Evolutionary conservation across 2,113 vertebrate genomes (phyloP).

Genomic region (Bos indicus): DNA sequence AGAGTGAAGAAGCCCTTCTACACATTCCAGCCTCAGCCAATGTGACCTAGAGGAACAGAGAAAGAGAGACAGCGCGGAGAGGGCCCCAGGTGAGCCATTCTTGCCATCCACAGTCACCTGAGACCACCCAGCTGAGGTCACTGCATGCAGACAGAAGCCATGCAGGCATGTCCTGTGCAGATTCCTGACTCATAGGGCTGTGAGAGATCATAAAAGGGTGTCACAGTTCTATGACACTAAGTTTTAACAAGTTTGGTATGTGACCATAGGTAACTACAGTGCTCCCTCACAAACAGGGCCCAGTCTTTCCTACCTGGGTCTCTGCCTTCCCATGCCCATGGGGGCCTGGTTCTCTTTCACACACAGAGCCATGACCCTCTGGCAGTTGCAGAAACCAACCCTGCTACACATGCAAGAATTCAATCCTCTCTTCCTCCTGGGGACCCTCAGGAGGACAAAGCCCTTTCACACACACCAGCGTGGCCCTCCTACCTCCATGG

Average conservation of each 20-base stretch:
- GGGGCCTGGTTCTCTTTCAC: not conserved
- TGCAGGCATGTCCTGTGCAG: not conserved
- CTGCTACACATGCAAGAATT: not conserved
- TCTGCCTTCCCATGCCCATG: not conserved
- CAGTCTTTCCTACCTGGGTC: not conserved
- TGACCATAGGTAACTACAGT: not conserved
- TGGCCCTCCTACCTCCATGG: not conserved
- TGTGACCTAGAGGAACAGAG: not conserved
- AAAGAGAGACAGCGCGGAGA: not conserved
- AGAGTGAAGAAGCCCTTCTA: not conserved
- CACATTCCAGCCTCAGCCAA: not conserved
- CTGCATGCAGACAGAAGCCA: not conserved
- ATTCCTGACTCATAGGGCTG: not conserved
- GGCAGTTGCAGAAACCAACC: not conserved
- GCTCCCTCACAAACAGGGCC: not conserved
- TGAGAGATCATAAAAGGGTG: not conserved
- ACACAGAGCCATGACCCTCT: not conserved
- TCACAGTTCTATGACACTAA: not conserved
- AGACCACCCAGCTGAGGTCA: not conserved
- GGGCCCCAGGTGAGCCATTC: not conserved
- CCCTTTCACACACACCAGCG: not conserved
- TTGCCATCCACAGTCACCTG: too few relatives aligned
- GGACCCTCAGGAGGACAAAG: not conserved
- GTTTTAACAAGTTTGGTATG: not conserved
- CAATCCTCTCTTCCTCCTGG: not conserved